Evolutionary conservation across 2,113 vertebrate genomes (phyloP).

Genomic region (Sphyrna mokarran): DNA sequence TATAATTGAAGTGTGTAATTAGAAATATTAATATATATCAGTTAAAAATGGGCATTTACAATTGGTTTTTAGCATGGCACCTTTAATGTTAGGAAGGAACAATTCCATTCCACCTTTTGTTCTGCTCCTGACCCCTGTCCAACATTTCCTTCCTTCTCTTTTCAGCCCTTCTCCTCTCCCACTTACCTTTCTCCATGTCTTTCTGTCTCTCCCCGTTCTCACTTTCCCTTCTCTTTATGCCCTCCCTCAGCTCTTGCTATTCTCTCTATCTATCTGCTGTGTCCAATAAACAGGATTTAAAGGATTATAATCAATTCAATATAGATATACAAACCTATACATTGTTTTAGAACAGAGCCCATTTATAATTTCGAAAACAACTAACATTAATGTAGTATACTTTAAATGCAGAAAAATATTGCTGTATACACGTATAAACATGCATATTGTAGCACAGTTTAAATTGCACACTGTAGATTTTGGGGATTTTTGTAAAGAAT

Average conservation of each 20-base stretch:
- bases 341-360: neutral
- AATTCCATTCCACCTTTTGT: neutral
- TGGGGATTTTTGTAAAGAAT: neutral
- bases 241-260: neutral
- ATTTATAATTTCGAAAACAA: neutral
- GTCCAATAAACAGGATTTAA: neutral
- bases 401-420: neutral
- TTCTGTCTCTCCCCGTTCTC: neutral
- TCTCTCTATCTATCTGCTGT: neutral
- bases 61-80: neutral
- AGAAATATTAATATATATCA: no score
- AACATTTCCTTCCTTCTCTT: neutral
- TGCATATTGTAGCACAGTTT: neutral
- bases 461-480: neutral
- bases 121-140: neutral
- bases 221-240: no score
- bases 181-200: neutral
- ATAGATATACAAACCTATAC: neutral
- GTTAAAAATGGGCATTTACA: no score
- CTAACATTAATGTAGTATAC: neutral
- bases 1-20: neutral
- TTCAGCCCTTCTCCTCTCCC: neutral
- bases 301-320: neutral
- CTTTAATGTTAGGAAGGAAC: neutral
- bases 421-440: neutral